Evolutionary conservation across 2,113 vertebrate species (phyloP), one percentile per base, ranked within the genome.

Genomic region (Colinus virginianus): DNA sequence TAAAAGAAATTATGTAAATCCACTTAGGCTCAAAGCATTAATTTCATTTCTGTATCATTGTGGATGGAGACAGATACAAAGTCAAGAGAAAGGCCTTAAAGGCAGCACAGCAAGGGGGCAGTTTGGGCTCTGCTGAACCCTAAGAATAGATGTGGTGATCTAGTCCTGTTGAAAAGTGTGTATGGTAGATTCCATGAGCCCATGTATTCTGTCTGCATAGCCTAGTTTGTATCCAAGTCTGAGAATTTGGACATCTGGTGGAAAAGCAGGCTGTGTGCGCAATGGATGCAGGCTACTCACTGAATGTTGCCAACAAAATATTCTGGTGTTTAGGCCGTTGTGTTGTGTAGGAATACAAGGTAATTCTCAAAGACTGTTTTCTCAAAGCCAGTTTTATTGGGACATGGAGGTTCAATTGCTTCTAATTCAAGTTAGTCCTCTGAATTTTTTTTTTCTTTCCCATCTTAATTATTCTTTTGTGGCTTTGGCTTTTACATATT

Each of bases 1-100:
- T 90, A 88, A 90, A 93, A 40, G 48, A 89, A 80, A 84, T 96
- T 78, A 90, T 61, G 67, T 56, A 84, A 88, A 95, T 84, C 81
- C 3, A 0, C 87, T 91, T 93, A 87, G 49, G 62, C 90, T 95
- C 40, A 85, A 56, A 45, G 62, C 43, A 66, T 88, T 90, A 40
- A 78, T 81, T 90, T 90, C 2, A 49, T 78, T 94, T 90, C 56
- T 75, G 34, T 78, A 78, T 69, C 48, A 43, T 25, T 84, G 61
- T 78, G 63, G 63, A 51, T n/a, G 69, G 51, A 90, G 78, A 68
- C 43, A 63, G 78, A 79, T 34, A 46, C 3, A 1, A 36, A 28
- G 40, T 84, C 25, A 64, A 67, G 51, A 86, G 58, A 61, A 69
- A 34, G 28, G 53, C 51, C 48, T 78, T 48, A 16, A 71, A 88